A percentile compares a stretch with the other conserved stretches of the same genome.
These are phyloP conservation scores for Cyclargus thomasi DNA, from an alignment of 1,140 invertebrate species.

Conservation along the genomic window DNA sequence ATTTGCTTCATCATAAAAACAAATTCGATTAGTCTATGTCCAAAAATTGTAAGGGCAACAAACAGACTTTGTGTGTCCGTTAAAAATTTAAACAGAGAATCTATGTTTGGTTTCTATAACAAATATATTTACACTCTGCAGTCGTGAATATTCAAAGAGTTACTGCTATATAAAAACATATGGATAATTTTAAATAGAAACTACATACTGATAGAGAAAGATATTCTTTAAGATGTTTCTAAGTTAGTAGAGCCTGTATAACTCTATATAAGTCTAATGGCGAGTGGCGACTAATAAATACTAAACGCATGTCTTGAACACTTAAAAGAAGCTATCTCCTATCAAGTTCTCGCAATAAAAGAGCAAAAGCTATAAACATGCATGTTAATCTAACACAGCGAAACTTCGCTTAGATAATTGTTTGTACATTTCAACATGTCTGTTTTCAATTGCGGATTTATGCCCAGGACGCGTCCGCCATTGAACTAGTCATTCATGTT, in stretches of 20 bases:
- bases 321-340: neutral
- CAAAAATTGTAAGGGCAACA: neutral
- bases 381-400: neutral
- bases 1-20: neutral
- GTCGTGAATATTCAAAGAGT: too few relatives aligned
- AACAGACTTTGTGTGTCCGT: too few relatives aligned
- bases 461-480: constrained; percentile 11
- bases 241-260: neutral
- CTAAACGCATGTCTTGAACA: neutral
- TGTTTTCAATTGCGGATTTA: constrained; percentile 14
- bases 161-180: too few relatives aligned
- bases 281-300: neutral
- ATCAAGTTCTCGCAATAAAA: neutral
- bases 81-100: neutral
- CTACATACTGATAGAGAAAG: too few relatives aligned
- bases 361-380: neutral
- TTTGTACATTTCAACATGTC: neutral
- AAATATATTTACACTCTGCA: too few relatives aligned
- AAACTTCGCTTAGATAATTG: constrained; percentile 6
- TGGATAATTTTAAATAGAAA: too few relatives aligned
- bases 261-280: neutral
- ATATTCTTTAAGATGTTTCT: too few relatives aligned
- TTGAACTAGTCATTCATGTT: constrained; percentile 15
- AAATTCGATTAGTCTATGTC: neutral
- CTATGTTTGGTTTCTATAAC: too few relatives aligned